Evolutionary conservation across 2,797 vertebrate genomes (phyloP), one percentile per base, ranked within the genome.

Genomic region (Catharus ustulatus): DNA sequence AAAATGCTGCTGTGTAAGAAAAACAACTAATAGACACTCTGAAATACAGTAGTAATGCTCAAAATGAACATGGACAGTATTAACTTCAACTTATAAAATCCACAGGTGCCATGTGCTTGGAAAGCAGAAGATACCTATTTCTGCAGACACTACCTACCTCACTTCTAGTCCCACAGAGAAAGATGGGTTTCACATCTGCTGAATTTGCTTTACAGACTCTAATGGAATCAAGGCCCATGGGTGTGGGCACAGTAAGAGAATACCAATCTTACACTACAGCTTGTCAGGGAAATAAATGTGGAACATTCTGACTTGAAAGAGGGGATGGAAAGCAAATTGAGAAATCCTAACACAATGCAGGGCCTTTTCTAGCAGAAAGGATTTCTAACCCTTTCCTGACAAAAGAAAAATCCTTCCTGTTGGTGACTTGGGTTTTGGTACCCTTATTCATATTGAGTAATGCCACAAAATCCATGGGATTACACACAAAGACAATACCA

Each of bases 271-370:
- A 84, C 9, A 55, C 63, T 85, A 73, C 75, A 42, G 76, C 83
- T 96, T 92, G 66, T 72, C 88, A 87, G 58, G 78, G 43, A 96
- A 97, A 95, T 78, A 97, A 83, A 96, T 10, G 63, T 84, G 87
- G 73, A 94, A 45, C 46, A 83, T 87, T 95, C 84, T 66, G 16
- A 69, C 87, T 69, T 18, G n/a, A 87, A 84, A 94, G 79, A 90
- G 52, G 77, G 79, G 64, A 84, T 3, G 86, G 77, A 92, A 96
- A 93, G 49, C 46, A 91, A 92, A 95, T 84, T 82, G 82, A 94
- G 79, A 78, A 93, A 81, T 16, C 52, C 24, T 23, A 88, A 72
- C 23, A 84, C 51, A 95, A 57, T 20, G 24, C 40, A 52, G 51
- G 27, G 62, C 15, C 12, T 73, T 42, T 92, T 87, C 59, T 13